phyloP scores from a whole-genome alignment of 2,888 invertebrate genomes.

The Sussaba pulchella region DNA sequence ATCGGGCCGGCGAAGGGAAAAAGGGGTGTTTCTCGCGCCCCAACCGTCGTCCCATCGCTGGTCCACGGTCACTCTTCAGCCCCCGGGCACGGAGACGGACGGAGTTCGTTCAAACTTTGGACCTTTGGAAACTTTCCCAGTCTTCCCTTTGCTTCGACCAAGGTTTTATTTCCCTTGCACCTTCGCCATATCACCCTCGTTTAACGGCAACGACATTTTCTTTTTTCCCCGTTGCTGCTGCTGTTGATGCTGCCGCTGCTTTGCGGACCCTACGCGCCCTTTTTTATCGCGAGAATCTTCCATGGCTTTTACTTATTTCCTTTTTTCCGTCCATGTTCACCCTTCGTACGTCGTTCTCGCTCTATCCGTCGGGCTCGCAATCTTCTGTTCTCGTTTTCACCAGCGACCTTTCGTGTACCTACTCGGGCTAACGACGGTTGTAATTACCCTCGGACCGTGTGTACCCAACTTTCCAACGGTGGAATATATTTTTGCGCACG shows the following conservation, averaged over 20 bases:
- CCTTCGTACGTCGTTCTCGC: neutral
- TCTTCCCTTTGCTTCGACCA: neutral
- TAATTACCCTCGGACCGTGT: constrained; percentile 52
- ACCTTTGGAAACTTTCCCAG: too few relatives aligned
- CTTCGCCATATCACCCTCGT: too few relatives aligned
- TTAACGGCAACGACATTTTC: neutral
- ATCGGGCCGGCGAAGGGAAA: neutral
- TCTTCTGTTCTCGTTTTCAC: neutral
- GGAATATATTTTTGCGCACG: constrained; percentile 25
- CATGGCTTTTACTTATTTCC: neutral
- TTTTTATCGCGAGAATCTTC: constrained; percentile 34
- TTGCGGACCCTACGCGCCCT: constrained; percentile 10
- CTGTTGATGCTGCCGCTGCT: constrained; percentile 10
- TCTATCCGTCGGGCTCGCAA: neutral
- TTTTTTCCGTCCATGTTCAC: neutral
- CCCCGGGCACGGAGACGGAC: constrained; percentile 13
- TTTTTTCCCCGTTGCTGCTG: constrained; percentile 1
- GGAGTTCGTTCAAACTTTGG: constrained; percentile 40
- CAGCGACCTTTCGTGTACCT: constrained; percentile 18
- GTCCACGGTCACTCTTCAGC: constrained; percentile 28
- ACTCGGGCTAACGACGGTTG: constrained; percentile 43
- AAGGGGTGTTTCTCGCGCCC: constrained; percentile 15
- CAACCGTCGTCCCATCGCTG: constrained; percentile 2
- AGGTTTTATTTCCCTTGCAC: neutral
- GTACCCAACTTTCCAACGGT: neutral